phyloP scores from a whole-genome alignment of 2,888 invertebrate species.

The Bellardia pandia region DNA sequence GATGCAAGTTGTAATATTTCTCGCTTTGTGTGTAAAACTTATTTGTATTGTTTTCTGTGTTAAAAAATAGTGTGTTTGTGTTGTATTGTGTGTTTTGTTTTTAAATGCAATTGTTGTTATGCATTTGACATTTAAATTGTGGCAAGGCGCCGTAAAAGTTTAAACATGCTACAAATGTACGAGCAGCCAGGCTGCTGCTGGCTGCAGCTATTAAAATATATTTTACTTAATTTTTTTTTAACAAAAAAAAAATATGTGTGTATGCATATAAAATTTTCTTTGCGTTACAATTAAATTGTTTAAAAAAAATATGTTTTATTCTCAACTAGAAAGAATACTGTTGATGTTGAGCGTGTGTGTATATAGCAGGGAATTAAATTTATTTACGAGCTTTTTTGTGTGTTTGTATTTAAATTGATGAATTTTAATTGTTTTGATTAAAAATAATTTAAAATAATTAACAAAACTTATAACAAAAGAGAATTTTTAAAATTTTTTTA shows the following conservation, averaged over 20 bases:
- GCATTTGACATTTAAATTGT: constrained; percentile 73
- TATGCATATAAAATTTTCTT: background rate
- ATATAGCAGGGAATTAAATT: constrained; percentile 65
- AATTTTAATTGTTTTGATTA: constrained; percentile 74
- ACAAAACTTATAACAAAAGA: constrained; percentile 13
- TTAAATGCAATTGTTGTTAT: constrained; percentile 64
- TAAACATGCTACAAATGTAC: constrained; percentile 61
- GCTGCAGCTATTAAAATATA: constrained; percentile 70
- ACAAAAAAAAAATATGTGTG: constrained; percentile 14
- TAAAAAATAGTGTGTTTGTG: background rate
- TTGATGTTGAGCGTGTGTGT: constrained; percentile 43
- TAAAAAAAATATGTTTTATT: constrained; percentile 26
- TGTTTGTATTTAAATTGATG: constrained; percentile 64
- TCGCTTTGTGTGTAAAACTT: background rate
- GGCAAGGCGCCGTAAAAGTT: constrained; percentile 73
- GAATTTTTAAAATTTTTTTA: background rate
- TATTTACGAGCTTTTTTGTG: constrained; percentile 58
- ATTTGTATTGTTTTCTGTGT: background rate
- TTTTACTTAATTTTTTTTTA: constrained; percentile 60
- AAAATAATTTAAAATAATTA: constrained; percentile 73
- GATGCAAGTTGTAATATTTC: constrained; percentile 53
- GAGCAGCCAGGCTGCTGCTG: constrained; percentile 41
- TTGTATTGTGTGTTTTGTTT: constrained; percentile 17
- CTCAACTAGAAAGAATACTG: background rate
- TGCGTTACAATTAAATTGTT: constrained; percentile 70